A percentile compares a stretch with the other conserved stretches of the same genome.
Evolutionary conservation across 1,140 invertebrate species (phyloP).

Genomic region (Microplitis mediator): DNA sequence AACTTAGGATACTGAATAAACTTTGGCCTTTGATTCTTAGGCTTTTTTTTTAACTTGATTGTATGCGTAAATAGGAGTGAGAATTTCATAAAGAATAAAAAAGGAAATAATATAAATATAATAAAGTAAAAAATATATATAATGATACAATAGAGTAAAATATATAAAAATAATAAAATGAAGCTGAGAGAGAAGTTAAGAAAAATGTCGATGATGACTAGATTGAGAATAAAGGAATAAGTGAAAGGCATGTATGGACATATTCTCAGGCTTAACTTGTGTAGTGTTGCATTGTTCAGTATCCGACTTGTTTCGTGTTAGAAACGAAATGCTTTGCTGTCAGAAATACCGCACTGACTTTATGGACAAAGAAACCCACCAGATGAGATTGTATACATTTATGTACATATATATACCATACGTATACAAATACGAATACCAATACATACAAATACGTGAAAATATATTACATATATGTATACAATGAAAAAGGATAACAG

Average conservation of each 20-base stretch:
- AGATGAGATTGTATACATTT: no score
- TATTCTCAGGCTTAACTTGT: neutral
- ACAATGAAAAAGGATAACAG: no score
- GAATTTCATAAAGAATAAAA: neutral
- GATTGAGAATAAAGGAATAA: constrained; percentile 5
- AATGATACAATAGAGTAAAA: neutral
- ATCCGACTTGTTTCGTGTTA: neutral
- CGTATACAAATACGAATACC: no score
- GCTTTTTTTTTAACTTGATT: neutral
- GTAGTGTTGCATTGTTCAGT: no score
- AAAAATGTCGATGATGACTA: constrained; percentile 1
- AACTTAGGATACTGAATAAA: constrained; percentile 8
- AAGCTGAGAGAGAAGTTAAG: neutral
- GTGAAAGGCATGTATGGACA: constrained; percentile 3
- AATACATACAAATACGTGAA: no score
- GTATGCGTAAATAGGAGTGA: neutral
- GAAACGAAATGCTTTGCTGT: neutral
- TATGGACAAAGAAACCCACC: no score
- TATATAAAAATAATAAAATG: neutral
- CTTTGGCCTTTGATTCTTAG: neutral
- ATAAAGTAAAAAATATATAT: neutral
- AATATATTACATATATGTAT: no score
- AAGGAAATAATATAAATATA: neutral
- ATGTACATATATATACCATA: no score
- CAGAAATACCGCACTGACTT: no score